Conservation (phyloP, 2,888 invertebrate species). For the Lepas anatifera region DNA sequence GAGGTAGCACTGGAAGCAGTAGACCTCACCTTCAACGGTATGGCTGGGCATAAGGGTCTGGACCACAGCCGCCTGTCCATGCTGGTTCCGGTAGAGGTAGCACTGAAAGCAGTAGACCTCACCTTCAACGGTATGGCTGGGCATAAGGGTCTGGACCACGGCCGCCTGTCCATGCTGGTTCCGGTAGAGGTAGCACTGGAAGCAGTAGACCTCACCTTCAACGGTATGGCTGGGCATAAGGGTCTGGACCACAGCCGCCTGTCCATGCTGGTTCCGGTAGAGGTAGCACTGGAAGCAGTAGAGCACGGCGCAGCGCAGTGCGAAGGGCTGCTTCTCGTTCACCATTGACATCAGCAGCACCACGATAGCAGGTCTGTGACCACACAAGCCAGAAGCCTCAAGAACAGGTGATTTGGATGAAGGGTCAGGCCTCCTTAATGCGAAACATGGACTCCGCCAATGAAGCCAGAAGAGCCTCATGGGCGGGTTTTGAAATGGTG, state of each 20-base stretch:
- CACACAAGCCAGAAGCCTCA: too few species aligned
- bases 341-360: slow-evolving; percentile 96
- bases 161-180: slow-evolving; percentile 79
- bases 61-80: slow-evolving; percentile 64
- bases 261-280: slow-evolving; percentile 80
- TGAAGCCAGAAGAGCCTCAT: too few species aligned
- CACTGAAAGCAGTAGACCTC: slow-evolving; percentile 93
- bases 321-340: slow-evolving; percentile 91
- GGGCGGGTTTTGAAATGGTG: too few species aligned
- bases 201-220: slow-evolving; percentile 63
- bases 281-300: slow-evolving; percentile 96
- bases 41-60: slow-evolving; percentile 46
- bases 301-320: slow-evolving; percentile 78
- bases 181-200: slow-evolving; percentile 87
- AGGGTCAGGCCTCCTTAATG: too few species aligned
- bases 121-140: slow-evolving; percentile 32
- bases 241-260: slow-evolving; percentile 78
- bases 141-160: slow-evolving; percentile 82
- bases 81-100: slow-evolving; percentile 83
- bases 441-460: too few species aligned
- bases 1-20: too few species aligned
- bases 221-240: slow-evolving; percentile 50
- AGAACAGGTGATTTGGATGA: too few species aligned
- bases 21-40: not conserved
- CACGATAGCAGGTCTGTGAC: slow-evolving; percentile 70